Conservation (phyloP, 1,140 invertebrate genomes). For the Drosophila truncata region DNA sequence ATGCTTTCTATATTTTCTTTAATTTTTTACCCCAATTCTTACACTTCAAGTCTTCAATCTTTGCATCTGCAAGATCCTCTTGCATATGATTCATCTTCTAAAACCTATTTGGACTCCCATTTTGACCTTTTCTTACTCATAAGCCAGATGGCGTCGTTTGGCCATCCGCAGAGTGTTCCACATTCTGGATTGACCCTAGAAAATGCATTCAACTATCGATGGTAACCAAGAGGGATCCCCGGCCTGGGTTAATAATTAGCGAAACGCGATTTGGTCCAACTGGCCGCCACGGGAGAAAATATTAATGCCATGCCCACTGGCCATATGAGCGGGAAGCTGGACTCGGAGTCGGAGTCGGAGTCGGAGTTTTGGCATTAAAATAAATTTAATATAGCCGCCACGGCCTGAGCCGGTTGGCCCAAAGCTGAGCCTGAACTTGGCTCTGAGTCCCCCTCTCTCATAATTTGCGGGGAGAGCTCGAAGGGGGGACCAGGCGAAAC, state of each 20-base stretch:
- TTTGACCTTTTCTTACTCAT: slow-evolving; percentile 61
- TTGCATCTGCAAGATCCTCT: slow-evolving; percentile 1
- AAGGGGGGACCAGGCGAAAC: not conserved
- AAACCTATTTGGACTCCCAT: not conserved
- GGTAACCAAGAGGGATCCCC: not conserved
- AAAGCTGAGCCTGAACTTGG: slow-evolving; percentile 74
- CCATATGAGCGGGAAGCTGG: slow-evolving; percentile 40
- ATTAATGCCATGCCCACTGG: slow-evolving; percentile 53
- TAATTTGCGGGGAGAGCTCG: slow-evolving; percentile 66
- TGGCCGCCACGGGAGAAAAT: slow-evolving; percentile 43
- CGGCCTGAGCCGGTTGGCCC: slow-evolving; percentile 61
- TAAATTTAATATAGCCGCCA: slow-evolving; percentile 78
- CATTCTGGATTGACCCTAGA: slow-evolving; percentile 30
- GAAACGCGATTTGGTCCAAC: slow-evolving; percentile 48
- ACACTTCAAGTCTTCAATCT: not conserved
- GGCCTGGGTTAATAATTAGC: slow-evolving; percentile 54
- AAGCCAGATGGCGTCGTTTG: slow-evolving; percentile 22
- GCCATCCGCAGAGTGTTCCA: slow-evolving; percentile 12
- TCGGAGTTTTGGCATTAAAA: slow-evolving; percentile 68
- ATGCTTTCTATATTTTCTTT: not conserved
- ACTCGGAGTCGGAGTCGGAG: slow-evolving; percentile 23
- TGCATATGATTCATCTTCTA: slow-evolving; percentile 34
- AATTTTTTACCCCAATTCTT: too few relatives aligned
- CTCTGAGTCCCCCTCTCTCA: slow-evolving; percentile 57
- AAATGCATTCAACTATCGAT: slow-evolving; percentile 8